Evolutionary conservation across 2,888 invertebrate genomes (phyloP).

Genomic region (Shargacucullia verbasci): DNA sequence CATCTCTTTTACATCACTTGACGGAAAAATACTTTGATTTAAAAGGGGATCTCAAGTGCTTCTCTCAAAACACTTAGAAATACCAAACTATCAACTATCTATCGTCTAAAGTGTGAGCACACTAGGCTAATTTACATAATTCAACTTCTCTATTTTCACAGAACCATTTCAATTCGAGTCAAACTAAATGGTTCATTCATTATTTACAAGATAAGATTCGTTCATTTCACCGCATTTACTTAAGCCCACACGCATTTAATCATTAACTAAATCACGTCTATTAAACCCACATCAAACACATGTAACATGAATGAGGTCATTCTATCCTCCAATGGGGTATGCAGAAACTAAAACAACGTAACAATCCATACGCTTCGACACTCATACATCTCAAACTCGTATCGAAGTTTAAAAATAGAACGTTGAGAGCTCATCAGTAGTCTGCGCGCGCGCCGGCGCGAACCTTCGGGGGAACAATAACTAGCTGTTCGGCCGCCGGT

Average conservation of each 20-base stretch:
- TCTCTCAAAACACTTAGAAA: too few species aligned
- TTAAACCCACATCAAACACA: conserved; percentile 22
- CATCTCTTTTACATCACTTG: too few species aligned
- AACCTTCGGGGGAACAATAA: conserved; percentile 86
- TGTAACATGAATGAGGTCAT: conserved; percentile 21
- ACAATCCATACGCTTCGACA: conserved; percentile 37
- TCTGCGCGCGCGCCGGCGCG: conserved; percentile 80
- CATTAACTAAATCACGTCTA: conserved; percentile 13
- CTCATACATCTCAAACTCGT: conserved; percentile 56
- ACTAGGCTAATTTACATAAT: neutral
- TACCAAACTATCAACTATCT: too few species aligned
- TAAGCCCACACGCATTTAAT: conserved; percentile 20
- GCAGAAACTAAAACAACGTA: conserved; percentile 41
- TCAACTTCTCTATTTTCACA: conserved; percentile 12
- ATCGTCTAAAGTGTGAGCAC: too few species aligned
- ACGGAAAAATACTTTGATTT: too few species aligned
- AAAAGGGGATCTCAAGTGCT: too few species aligned
- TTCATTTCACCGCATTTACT: neutral
- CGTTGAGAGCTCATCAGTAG: conserved; percentile 81
- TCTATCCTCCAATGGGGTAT: conserved; percentile 37
- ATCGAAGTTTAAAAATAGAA: conserved; percentile 77
- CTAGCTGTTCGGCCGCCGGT: conserved; percentile 75
- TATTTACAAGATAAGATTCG: conserved; percentile 10
- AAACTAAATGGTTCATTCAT: conserved; percentile 25
- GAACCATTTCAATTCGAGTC: conserved; percentile 17